Evolutionary conservation across 2,888 invertebrate genomes (phyloP), one percentile per base, ranked within the genome.

Genomic region (Cyrtodaria siliqua): DNA sequence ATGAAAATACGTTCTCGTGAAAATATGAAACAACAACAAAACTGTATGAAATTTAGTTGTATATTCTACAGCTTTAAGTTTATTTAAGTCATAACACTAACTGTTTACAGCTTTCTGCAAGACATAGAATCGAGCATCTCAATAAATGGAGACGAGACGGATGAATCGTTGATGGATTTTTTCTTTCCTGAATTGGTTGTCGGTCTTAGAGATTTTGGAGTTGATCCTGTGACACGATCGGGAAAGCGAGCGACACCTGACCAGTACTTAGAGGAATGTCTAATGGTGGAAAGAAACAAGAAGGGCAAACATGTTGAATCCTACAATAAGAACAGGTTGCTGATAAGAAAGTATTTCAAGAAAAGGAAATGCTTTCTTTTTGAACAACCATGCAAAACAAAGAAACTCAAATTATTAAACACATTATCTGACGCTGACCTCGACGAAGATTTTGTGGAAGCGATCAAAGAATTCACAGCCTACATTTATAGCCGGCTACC

Each of bases 311-410:
- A 20, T 57, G n/a, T 57, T 18, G 20, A 57, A 14, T 23, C 33
- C 16, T 57, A 57, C 24, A 57, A 57, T 23, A 40, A 40, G 23
- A 40, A 8, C 14, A 18, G 57, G 40, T 24, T 40, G 42, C 20
- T 57, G 38, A 57, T 57, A 20, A 38, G 57, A 40, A 40, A 40
- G 12, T 57, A 57, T 23, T 57, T 57, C 42, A 57, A 57, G 38
- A 40, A 38, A 57, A 40, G 57, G 26, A 57, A 40, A 42, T 57
- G 57, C n/a, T 57, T 57, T 16, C 24, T 23, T 6, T 57, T 57
- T 40, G 40, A 20, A 14, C 40, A 38, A 2, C 57, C 57, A 42
- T 57, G 57, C 24, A 14, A 16, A 40, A 20, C 38, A 40, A 40
- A 18, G 16, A 40, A n/a, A 12, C 8, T 38, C 1, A 18, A 24